Conservation (phyloP, 2,888 invertebrate genomes). For the Lithophane leautieri region DNA sequence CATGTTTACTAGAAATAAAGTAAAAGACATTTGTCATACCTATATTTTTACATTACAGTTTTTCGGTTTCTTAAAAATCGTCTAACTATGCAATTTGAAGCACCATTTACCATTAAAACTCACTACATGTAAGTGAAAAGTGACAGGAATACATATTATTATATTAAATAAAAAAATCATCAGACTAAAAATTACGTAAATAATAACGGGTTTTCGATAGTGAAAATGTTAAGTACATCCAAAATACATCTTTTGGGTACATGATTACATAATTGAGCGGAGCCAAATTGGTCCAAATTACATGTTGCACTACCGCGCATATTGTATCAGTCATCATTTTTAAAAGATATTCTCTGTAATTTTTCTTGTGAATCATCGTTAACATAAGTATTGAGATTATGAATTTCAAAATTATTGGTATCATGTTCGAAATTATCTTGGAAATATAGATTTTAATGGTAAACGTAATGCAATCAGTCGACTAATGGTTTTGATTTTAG, state of each 20-base stretch:
- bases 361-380: conserved; percentile 59
- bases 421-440: conserved; percentile 38
- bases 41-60: not conserved
- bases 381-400: conserved; percentile 57
- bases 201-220: conserved; percentile 52
- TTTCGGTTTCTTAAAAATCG: not conserved
- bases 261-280: conserved; percentile 66
- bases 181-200: conserved; percentile 44
- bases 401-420: conserved; percentile 55
- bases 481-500: not conserved
- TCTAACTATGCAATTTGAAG: not conserved
- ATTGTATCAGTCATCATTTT: conserved; percentile 55
- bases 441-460: conserved; percentile 40
- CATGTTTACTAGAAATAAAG: not conserved
- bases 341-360: conserved; percentile 55
- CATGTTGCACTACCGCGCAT: conserved; percentile 56
- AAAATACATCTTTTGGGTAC: conserved; percentile 59
- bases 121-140: conserved; percentile 32
- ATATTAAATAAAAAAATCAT: conserved; percentile 50
- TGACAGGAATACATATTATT: conserved; percentile 24
- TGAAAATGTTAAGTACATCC: conserved; percentile 58
- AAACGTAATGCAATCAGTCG: conserved; percentile 21
- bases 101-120: conserved; percentile 5
- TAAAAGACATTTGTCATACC: too few relatives aligned
- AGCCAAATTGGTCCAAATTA: conserved; percentile 64